Percentiles rank a stretch among this genome's conserved stretches.
Conservation (phyloP, 2,797 vertebrate species). For the Tapirus indicus region DNA sequence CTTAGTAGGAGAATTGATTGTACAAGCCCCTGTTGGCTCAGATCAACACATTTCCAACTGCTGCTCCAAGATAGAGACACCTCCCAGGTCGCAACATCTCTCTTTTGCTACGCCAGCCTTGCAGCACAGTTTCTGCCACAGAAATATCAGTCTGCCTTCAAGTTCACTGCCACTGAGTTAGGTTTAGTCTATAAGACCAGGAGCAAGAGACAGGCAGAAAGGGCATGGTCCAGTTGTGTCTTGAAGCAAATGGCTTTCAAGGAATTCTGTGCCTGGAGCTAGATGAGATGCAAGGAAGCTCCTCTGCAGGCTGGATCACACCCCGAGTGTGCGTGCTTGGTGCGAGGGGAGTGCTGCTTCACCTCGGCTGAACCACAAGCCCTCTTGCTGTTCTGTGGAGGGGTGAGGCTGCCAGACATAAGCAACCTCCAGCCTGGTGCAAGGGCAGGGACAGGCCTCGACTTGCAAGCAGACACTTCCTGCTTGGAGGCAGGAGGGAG, state of each 20-base stretch:
- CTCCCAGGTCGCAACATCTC: neutral
- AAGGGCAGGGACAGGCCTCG: neutral
- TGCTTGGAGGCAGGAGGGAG: neutral
- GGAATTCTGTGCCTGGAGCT: conserved; percentile 8
- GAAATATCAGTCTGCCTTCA: neutral
- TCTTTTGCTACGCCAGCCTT: neutral
- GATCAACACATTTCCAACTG: conserved; percentile 28
- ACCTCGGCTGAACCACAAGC: neutral
- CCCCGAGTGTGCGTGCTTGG: neutral
- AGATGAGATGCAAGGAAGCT: neutral
- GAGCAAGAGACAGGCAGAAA: neutral
- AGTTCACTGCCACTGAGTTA: neutral
- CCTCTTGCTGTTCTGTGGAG: neutral
- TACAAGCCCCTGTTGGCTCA: conserved; percentile 58
- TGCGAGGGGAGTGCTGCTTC: neutral
- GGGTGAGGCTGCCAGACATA: neutral
- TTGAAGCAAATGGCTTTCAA: conserved; percentile 1
- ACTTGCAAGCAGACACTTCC: neutral
- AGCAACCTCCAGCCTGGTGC: neutral
- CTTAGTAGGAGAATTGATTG: conserved; percentile 40
- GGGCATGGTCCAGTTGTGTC: neutral
- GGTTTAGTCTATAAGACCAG: neutral
- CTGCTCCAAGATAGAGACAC: neutral
- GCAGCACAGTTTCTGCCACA: neutral
- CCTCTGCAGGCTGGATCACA: neutral